Conservation (phyloP, 2,113 vertebrate species). For the Morone chrysops region DNA sequence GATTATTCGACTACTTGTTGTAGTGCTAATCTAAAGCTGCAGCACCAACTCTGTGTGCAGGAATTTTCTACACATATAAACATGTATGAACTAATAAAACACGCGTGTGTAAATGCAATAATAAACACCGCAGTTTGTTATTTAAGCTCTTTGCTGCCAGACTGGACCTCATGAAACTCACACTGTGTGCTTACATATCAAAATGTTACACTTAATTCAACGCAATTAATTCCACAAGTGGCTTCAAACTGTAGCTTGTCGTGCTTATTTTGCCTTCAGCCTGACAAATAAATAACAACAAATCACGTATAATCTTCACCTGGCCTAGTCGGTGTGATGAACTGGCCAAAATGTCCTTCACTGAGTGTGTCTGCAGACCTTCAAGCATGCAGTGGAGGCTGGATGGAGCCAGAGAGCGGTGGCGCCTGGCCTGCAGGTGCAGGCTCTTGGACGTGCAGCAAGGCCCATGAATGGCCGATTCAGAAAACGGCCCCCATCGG, state of each 20-base stretch:
- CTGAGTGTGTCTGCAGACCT: constrained; percentile 59
- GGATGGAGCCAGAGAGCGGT: constrained; percentile 57
- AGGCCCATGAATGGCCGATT: constrained; percentile 94
- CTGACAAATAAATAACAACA: background rate
- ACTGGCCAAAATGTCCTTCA: constrained; percentile 32
- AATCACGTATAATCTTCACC: constrained; percentile 10
- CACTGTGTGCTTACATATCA: background rate
- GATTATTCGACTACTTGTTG: background rate
- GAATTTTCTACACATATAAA: background rate
- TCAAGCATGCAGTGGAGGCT: constrained; percentile 44
- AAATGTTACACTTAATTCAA: background rate
- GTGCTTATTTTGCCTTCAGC: background rate
- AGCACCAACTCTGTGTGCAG: background rate
- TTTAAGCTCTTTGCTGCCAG: background rate
- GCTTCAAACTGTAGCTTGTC: background rate
- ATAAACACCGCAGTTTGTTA: background rate
- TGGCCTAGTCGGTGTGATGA: constrained; percentile 44
- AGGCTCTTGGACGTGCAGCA: constrained; percentile 86
- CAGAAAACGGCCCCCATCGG: constrained; percentile 89
- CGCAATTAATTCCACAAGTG: background rate
- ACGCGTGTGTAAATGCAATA: background rate
- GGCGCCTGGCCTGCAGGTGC: constrained; percentile 89
- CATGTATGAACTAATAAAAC: no score
- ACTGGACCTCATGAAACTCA: background rate
- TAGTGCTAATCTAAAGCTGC: background rate